Evolutionary conservation across 2,113 vertebrate genomes (phyloP), one percentile per base, ranked within the genome.

Genomic region (Furnarius figulus): DNA sequence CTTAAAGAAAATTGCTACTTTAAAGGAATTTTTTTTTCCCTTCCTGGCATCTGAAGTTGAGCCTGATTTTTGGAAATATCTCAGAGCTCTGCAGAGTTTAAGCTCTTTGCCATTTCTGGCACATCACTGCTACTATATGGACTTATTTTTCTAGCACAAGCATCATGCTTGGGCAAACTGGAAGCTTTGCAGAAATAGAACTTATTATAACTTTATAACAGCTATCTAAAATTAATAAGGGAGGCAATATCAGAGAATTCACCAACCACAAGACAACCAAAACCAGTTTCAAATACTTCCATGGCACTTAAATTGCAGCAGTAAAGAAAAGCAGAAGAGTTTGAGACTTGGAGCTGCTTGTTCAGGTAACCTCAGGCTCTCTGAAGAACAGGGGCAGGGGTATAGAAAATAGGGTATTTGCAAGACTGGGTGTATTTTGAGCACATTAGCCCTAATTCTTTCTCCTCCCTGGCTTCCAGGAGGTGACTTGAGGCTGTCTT

Each of bases 351-450:
- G 46, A 49, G 37, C 68, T 91, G 68, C 39, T 28, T 6, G 5
- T 15, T 33, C 33, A 24, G 55, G 62, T 58, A 33, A 47, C 22
- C 56, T 86, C 25, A 8, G 16, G 12, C 7, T 33, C 28, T 14
- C 44, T 52, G 24, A 62, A 62, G 42, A 56, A 4, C 4, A 37
- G 46, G 21, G 40, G 22, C 12, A 24, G 31, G 28, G 52, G 22
- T 17, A 11, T 12, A 24, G 73, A 35, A 31, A 21, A 66, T 12
- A 20, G 5, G 2, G 6, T 25, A 20, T 61, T 33, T 49, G 16
- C 39, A 47, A 47, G 27, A 49, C 19, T 0, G 0, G 25, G 11
- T 0, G 1, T 24, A 24, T 47, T 84, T 71, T 33, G 62, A 68
- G 28, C 37, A 5, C 0, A 1, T 17, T 15, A 21, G 10, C 37